These are phyloP conservation scores for Marmota flaviventris DNA, from an alignment of 2,113 vertebrate species.

Conservation along the genomic window DNA sequence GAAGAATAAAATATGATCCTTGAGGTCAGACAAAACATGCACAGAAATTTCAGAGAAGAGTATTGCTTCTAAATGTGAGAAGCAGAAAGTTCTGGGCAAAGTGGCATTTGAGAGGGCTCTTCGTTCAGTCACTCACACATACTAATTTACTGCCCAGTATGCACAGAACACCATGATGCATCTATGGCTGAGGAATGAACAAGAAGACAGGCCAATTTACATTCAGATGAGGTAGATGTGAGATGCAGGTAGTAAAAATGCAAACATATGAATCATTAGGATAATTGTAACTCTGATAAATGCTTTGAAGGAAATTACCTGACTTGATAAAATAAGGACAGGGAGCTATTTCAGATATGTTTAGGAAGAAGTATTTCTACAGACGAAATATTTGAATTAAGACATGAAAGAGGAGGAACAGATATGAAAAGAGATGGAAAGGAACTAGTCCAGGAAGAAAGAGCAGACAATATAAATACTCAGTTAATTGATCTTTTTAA, in stretches of 20 bases:
- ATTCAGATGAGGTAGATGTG: background rate
- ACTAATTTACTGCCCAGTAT: background rate
- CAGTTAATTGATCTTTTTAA: background rate
- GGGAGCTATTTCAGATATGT: slow-evolving; percentile 8
- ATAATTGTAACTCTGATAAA: background rate
- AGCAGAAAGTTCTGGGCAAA: background rate
- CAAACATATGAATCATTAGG: background rate
- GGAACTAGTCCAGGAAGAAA: background rate
- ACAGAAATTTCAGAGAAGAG: background rate
- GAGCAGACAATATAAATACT: slow-evolving; percentile 16
- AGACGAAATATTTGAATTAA: slow-evolving; percentile 18
- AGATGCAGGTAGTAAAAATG: background rate
- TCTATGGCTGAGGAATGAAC: background rate
- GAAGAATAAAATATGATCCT: background rate
- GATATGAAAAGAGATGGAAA: background rate
- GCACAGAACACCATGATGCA: background rate
- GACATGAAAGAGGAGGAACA: background rate
- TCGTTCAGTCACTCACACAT: background rate
- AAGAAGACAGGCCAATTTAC: background rate
- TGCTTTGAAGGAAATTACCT: background rate
- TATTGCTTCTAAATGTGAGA: background rate
- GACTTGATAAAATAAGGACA: background rate
- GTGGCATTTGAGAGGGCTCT: background rate
- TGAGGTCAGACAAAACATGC: background rate
- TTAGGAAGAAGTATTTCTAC: background rate